Percentiles rank a stretch among this genome's conserved stretches.
phyloP scores from a whole-genome alignment of 1,140 invertebrate species.

The Liolophura sinensis region DNA sequence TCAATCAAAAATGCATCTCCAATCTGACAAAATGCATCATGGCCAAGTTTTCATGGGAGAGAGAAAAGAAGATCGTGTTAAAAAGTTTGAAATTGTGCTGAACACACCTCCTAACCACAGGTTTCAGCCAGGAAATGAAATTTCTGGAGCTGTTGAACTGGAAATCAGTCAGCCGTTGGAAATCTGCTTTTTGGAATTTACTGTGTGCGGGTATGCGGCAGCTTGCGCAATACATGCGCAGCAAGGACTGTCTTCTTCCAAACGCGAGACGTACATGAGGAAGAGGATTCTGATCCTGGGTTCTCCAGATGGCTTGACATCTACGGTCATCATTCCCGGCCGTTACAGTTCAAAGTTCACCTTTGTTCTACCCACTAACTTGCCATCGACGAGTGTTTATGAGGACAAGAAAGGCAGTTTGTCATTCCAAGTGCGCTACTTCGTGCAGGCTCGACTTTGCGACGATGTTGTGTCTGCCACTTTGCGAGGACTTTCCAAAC shows the following conservation, averaged over 20 bases:
- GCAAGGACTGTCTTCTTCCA: conserved; percentile 14
- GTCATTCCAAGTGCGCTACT: conserved; percentile 36
- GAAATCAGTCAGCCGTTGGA: conserved; percentile 34
- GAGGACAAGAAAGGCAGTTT: conserved; percentile 37
- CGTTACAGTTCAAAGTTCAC: conserved; percentile 48
- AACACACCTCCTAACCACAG: conserved; percentile 31
- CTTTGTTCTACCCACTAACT: conserved; percentile 33
- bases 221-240: conserved; percentile 23
- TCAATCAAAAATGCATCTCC: neutral
- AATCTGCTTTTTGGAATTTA: conserved; percentile 45
- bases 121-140: conserved; percentile 41
- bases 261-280: conserved; percentile 38
- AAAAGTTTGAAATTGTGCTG: conserved; percentile 44
- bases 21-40: neutral
- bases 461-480: conserved; percentile 37
- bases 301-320: conserved; percentile 32
- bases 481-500: conserved; percentile 23
- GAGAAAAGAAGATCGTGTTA: conserved; percentile 33
- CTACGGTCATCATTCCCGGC: conserved; percentile 41
- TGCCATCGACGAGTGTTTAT: conserved; percentile 38
- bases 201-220: conserved; percentile 35
- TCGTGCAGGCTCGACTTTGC: conserved; percentile 33
- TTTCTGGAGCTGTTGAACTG: conserved; percentile 41
- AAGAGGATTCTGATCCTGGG: conserved; percentile 46
- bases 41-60: conserved; percentile 9